Conservation (phyloP, 1,140 invertebrate species). For the Holotrichia oblita region DNA sequence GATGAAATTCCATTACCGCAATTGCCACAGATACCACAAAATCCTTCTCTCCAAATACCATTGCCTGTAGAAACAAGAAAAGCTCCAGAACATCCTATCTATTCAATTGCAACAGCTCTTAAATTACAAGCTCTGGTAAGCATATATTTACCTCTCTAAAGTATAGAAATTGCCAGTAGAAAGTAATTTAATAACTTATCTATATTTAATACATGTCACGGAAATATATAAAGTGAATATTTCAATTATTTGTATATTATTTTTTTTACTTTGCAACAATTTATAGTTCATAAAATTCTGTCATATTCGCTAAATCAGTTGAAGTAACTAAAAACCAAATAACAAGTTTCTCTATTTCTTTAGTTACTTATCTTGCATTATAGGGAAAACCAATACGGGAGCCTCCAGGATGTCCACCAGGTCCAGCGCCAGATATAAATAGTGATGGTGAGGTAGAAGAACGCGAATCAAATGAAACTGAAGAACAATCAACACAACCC, state of each 20-base stretch:
- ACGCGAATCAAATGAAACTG: constrained; percentile 51
- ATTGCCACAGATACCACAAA: constrained; percentile 58
- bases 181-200: too few relatives aligned
- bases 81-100: constrained; percentile 60
- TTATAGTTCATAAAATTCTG: not conserved
- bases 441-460: constrained; percentile 71
- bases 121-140: constrained; percentile 58
- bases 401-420: constrained; percentile 89
- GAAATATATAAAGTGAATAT: too few relatives aligned
- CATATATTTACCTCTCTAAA: not conserved
- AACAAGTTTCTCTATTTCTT: too few relatives aligned
- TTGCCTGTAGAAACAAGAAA: constrained; percentile 67
- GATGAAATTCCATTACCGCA: constrained; percentile 95
- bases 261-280: too few relatives aligned
- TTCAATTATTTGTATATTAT: too few relatives aligned
- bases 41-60: constrained; percentile 76
- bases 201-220: too few relatives aligned
- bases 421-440: constrained; percentile 78
- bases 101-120: constrained; percentile 59
- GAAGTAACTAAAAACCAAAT: not conserved
- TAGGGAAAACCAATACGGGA: constrained; percentile 62
- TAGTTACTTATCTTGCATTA: not conserved
- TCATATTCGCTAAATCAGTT: not conserved
- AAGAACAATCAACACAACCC: constrained; percentile 44
- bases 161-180: not conserved